A percentile compares a stretch with the other conserved stretches of the same genome.
Conservation (phyloP, 92 coral and sea anemone genomes). For the Isaurus tuberculatus region DNA sequence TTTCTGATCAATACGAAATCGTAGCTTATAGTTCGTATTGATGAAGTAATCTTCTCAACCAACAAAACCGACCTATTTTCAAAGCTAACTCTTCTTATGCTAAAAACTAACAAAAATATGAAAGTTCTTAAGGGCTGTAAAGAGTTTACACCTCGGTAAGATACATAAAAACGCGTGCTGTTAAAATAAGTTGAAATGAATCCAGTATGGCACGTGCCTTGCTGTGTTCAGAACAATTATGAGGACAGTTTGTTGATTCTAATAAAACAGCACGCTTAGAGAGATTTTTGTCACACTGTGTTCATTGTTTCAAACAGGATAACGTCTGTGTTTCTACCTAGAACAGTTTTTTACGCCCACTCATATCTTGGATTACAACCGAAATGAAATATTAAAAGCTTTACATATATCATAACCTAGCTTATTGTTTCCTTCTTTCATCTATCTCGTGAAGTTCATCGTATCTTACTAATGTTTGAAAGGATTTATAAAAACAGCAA, state of each 20-base stretch:
- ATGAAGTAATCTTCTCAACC: not conserved
- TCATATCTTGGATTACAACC: not conserved
- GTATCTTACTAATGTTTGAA: too few species aligned
- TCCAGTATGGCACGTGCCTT: slow-evolving; percentile 38
- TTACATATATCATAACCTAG: not conserved
- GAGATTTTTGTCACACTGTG: slow-evolving; percentile 11
- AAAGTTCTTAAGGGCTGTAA: not conserved
- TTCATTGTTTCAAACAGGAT: slow-evolving; percentile 1
- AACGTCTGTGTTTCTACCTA: slow-evolving; percentile 14
- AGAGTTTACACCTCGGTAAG: not conserved
- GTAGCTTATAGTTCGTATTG: not conserved
- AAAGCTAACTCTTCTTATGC: not conserved
- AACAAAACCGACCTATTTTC: not conserved
- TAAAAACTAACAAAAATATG: not conserved
- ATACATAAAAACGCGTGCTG: slow-evolving; percentile 26
- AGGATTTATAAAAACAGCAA: too few species aligned
- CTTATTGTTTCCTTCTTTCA: not conserved
- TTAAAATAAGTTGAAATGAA: not conserved
- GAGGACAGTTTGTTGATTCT: not conserved
- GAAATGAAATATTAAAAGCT: not conserved
- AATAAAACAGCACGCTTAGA: slow-evolving; percentile 23
- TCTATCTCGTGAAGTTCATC: not conserved
- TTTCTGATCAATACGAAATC: not conserved
- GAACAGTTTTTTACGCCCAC: slow-evolving; percentile 9
- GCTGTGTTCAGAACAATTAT: not conserved